Conservation (phyloP, 2,888 invertebrate genomes). For the Odontomyia ornata region DNA sequence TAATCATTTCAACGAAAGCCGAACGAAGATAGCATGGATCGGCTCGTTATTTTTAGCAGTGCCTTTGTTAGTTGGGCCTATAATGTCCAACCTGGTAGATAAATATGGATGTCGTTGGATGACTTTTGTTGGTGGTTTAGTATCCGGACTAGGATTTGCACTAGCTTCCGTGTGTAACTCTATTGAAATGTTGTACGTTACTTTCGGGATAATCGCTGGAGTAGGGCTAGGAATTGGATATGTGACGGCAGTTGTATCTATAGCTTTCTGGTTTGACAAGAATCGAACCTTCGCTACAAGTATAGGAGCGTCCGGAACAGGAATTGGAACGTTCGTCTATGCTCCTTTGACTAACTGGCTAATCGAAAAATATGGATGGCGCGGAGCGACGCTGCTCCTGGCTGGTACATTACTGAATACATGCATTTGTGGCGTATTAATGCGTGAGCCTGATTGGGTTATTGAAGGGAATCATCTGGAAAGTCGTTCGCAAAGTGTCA, state of each 20-base stretch:
- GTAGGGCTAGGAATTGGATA: slow-evolving; percentile 85
- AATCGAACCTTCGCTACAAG: slow-evolving; percentile 87
- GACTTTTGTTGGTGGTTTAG: slow-evolving; percentile 78
- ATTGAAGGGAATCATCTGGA: slow-evolving; percentile 63
- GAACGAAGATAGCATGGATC: slow-evolving; percentile 88
- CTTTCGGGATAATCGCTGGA: slow-evolving; percentile 86
- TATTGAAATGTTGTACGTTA: slow-evolving; percentile 82
- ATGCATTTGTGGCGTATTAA: slow-evolving; percentile 85
- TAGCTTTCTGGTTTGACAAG: slow-evolving; percentile 93
- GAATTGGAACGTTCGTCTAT: slow-evolving; percentile 88
- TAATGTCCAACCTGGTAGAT: slow-evolving; percentile 86
- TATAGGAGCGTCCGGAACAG: slow-evolving; percentile 87
- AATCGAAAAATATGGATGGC: slow-evolving; percentile 81
- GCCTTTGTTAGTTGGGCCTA: slow-evolving; percentile 83
- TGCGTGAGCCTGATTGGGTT: slow-evolving; percentile 88
- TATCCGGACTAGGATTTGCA: slow-evolving; percentile 80
- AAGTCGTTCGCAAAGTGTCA: slow-evolving; percentile 63
- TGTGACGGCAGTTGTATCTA: slow-evolving; percentile 89
- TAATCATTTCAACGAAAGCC: slow-evolving; percentile 80
- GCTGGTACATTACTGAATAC: slow-evolving; percentile 85
- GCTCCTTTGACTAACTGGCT: slow-evolving; percentile 85
- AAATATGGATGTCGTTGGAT: slow-evolving; percentile 83
- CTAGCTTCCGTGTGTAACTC: slow-evolving; percentile 76
- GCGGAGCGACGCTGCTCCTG: slow-evolving; percentile 81
- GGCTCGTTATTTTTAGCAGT: slow-evolving; percentile 90